Base-by-base conservation (phyloP, 2,888 invertebrate species). In the Heliconius ethilla region DNA sequence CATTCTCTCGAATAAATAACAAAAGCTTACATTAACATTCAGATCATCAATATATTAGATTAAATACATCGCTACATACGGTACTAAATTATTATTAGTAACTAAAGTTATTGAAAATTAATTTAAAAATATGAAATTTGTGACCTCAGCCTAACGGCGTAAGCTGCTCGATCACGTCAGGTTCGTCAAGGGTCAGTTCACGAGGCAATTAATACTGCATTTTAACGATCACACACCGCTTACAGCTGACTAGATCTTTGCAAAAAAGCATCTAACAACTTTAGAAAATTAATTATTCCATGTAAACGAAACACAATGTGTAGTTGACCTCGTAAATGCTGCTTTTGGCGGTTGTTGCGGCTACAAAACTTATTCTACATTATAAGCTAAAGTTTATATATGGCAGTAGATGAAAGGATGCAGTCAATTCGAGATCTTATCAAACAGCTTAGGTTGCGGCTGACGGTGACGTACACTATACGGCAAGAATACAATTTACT, bases 381-480 rank as follows among this genome's bases (percentile, higher is more conserved):
- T 84, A 85, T 89, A 88, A 89, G 84, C 86, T 90, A 90, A 78
- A 82, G 59, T 75, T 85, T 83, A 59, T 89, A 92, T 91, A 92
- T 91, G 92, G 91, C 92, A 91, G 91, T 92, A 88, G 90, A 89
- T 89, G 89, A 90, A 87, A 90, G 89, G 90, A 89, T 91, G 90
- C 90, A 87, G 82, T 88, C 88, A 88, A 91, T 89, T 88, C 87
- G 87, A 89, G 89, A 89, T 89, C 87, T 82, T 81, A 91, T 91
- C 91, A 91, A 92, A 91, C 92, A 92, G 91, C 91, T 90, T 88
- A 83, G 70, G 74, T 33, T 63, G 29, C 45, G 55, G 70, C 51
- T 72, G 45, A 77, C 33, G 18, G 51, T 63, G 33, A 77, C 51
- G 67, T 55, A 73, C n/a, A 63, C 63, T 59, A 59, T 70, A 65